Base-by-base conservation (phyloP, 2,888 invertebrate species). In the Parnassius glacialis region DNA sequence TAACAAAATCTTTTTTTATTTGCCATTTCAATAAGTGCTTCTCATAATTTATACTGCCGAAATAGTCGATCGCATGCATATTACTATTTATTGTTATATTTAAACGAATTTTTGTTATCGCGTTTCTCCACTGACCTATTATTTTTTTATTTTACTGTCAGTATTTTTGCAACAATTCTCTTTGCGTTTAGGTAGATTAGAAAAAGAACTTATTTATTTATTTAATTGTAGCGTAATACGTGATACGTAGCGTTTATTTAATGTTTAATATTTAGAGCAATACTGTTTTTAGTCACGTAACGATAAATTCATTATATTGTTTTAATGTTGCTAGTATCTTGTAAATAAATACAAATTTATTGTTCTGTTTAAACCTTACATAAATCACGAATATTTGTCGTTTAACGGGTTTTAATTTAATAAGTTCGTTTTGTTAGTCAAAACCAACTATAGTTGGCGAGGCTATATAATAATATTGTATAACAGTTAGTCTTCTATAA, bases 141-240 rank as follows among this genome's bases (percentile, higher is more conserved):
- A 65, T 67, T 69, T 69, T 68, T 73, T 68, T 72, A 74, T 71
- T 68, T 80, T 81, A 81, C 80, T 76, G 75, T 87, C 90, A 90
- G 90, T 90, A 91, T 90, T 90, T 34, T 84, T 83, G 80, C 81
- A 81, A 78, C 81, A 80, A 81, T 82, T 81, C 77, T 85, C 79
- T 79, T 82, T 81, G 78, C 75, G 75, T 75, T 81, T 88, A 90
- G 83, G 74, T 89, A 89, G 83, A 76, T 72, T 87, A 86, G 81
- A 87, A 90, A 90, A 85, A 82, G 80, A 86, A 87, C 83, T 85
- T 83, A 88, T 89, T 91, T 90, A 90, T 90, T 90, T 88, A 89
- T 90, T 89, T 81, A 84, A 79, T 63, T 72, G 79, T 87, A 89
- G 85, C 75, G 72, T 81, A 75, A 76, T 79, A 80, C 81, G 84